Evolutionary conservation across 2,797 vertebrate genomes (phyloP), one percentile per base, ranked within the genome.

Genomic region (Peromyscus nudipes): DNA sequence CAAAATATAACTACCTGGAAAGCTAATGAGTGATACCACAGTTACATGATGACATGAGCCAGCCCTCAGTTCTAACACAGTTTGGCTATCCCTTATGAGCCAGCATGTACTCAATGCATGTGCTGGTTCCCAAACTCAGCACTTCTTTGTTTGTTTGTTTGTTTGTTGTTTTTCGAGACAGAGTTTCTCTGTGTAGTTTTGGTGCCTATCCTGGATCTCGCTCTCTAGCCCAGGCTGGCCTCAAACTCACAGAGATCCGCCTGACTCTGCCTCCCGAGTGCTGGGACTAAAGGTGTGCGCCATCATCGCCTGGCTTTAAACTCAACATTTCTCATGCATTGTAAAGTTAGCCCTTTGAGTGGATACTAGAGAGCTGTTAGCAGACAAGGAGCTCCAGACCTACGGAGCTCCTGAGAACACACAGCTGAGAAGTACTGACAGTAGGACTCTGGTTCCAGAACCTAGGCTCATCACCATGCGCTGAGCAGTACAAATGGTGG

Each of bases 101-200:
- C 0, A 0, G n/a, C 0, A 0, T 11, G 1, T 10, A 10, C 3
- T 52, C 19, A 67, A 23, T 3, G 13, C 40, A 1, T 25, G 16
- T 27, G 14, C 90, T 34, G 25, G 23, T 64, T 12, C 13, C 85
- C 40, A 57, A 64, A 73, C 34, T 52, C 29, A 5, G 52, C 52
- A 55, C 52, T 16, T 55, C 14, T 46, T 46, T 46, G 43, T 46
- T 55, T 55, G 1, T 1, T 52, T 14, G 52, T 52, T 55, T 16
- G 52, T 55, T 55, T 2, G 10, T 55, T 55, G 52, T 55, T 55
- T 55, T 55, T 16, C 14, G 14, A 55, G 52, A 55, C 52, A 55
- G 52, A 0, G 52, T 55, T 55, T 55, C 52, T 55, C 52, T 55
- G 14, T 14, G 52, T 55, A 55, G 52, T 14, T 55, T 55, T 55